A percentile compares a stretch with the other conserved stretches of the same genome.
Evolutionary conservation across 2,797 vertebrate species (phyloP).

Genomic region (Molossus molossus): DNA sequence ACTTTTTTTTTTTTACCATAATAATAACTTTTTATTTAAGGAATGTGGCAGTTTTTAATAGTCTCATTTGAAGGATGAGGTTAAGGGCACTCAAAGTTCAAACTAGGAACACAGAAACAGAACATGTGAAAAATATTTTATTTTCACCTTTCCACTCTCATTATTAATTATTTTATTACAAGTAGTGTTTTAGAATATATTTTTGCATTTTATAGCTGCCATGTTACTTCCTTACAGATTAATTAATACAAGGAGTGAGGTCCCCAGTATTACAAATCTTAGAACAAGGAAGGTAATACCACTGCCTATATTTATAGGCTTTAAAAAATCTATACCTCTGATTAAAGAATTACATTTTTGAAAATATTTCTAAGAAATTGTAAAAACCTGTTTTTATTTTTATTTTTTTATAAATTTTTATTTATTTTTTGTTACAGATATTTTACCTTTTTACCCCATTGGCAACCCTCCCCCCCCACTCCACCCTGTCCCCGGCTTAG

Average conservation of each 20-base stretch:
- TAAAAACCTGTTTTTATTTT: background rate
- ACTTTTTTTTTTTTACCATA: background rate
- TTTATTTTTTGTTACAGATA: too few relatives aligned
- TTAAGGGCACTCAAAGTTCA: background rate
- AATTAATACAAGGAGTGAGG: background rate
- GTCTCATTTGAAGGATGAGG: slow-evolving; percentile 13
- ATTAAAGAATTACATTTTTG: background rate
- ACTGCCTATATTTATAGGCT: background rate
- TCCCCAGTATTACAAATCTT: background rate
- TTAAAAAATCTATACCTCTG: background rate
- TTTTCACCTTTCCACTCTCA: background rate
- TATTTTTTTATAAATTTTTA: too few relatives aligned
- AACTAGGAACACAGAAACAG: background rate
- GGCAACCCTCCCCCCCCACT: too few relatives aligned
- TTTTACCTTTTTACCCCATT: too few relatives aligned
- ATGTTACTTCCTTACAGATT: background rate
- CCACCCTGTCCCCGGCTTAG: too few relatives aligned
- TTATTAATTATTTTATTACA: slow-evolving; percentile 12
- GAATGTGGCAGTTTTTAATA: slow-evolving; percentile 34
- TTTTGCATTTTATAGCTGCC: background rate
- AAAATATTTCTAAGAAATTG: background rate
- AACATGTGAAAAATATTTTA: background rate
- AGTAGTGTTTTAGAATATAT: background rate
- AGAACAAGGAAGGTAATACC: background rate
- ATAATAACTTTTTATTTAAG: slow-evolving; percentile 47